Evolutionary conservation across 2,888 invertebrate species (phyloP).

Genomic region (Nasonovia ribisnigri): DNA sequence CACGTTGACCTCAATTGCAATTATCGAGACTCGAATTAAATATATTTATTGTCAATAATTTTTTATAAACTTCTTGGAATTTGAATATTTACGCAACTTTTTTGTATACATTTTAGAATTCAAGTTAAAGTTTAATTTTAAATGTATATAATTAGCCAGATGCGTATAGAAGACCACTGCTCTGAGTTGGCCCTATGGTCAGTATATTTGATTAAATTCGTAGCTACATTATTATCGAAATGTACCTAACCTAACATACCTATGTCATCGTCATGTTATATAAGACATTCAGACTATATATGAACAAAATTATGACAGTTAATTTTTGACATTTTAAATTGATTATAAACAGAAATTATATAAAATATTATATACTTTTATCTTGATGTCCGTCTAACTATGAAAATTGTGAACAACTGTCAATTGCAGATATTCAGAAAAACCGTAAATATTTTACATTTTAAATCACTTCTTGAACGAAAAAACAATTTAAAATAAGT

Average conservation of each 20-base stretch:
- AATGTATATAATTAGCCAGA: neutral
- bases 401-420: neutral
- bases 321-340: neutral
- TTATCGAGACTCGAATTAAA: neutral
- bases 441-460: neutral
- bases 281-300: neutral
- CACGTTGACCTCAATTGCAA: neutral
- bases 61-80: neutral
- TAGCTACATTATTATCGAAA: neutral
- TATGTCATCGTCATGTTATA: neutral
- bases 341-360: neutral
- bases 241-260: too few species aligned
- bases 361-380: neutral
- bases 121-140: neutral
- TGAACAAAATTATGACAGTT: neutral
- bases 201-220: neutral
- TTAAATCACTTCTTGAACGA: neutral
- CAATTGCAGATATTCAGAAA: neutral
- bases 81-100: neutral
- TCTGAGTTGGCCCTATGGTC: neutral
- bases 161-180: neutral
- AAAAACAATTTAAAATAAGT: neutral
- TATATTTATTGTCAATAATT: neutral
- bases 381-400: neutral
- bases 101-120: neutral